Base-by-base conservation (phyloP, 2,888 invertebrate species). In the Anarsia innoxiella region DNA sequence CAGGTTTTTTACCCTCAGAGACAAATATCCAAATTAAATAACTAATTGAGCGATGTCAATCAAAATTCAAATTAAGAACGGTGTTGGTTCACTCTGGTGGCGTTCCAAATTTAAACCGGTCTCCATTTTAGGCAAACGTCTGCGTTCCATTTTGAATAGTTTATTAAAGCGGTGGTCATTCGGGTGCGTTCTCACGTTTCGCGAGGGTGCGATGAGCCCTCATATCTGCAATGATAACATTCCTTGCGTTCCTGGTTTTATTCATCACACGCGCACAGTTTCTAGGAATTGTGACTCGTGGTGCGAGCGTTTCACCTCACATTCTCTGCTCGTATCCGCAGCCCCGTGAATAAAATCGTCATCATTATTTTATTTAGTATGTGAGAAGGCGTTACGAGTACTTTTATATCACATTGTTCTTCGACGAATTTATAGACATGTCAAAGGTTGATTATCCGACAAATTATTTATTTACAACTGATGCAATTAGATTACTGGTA, bases 181-280 rank as follows among this genome's bases (percentile, higher is more conserved):
- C 48, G 42, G 46, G 45, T 56, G 51, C 48, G 66, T 77, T 82
- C 75, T 76, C 80, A 80, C 75, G 68, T 73, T 56, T 48, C 42
- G 58, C 46, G 48, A 62, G 65, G 66, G 63, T 59, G 58, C 63
- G 56, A 60, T 48, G 57, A 66, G 67, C 65, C 71, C 74, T 79
- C 66, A 74, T 78, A 82, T 80, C 79, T 77, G 76, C 75, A 69
- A 60, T 73, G 76, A 72, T 72, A 66, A 66, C 76, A 84, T 84
- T 75, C 80, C 67, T 56, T 44, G 54, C 72, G 66, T 65, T 76
- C 70, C 67, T 48, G 58, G 48, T 61, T 79, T 77, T 82, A 84
- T 84, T 83, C 84, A 77, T 72, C 75, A 80, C 82, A 76, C 82
- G 77, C 78, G 70, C 70, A 48, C 46, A 48, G 54, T 45, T 84